These are phyloP conservation scores for Chaenocephalus aceratus DNA, from an alignment of 2,113 vertebrate genomes.

Conservation along the genomic window DNA sequence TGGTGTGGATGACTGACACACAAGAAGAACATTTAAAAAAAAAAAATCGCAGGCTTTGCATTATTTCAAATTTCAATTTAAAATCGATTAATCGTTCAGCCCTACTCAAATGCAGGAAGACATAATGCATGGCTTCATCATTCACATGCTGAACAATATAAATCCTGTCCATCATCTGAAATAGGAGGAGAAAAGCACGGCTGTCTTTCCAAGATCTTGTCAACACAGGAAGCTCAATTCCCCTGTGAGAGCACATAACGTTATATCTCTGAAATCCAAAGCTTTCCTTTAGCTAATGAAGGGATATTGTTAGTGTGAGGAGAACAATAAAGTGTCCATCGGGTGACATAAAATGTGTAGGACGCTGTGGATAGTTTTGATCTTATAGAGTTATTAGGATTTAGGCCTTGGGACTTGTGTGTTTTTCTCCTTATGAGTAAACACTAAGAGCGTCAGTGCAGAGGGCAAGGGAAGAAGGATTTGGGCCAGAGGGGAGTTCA, in stretches of 20 bases:
- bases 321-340: not conserved
- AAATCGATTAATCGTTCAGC: too few species aligned
- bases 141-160: conserved; percentile 6
- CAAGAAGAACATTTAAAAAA: too few species aligned
- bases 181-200: not conserved
- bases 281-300: not conserved
- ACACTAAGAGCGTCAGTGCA: conserved; percentile 9
- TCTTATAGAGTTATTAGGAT: conserved; percentile 13
- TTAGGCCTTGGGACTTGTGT: conserved; percentile 14
- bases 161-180: conserved; percentile 9
- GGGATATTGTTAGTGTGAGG: not conserved
- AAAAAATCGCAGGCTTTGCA: too few species aligned
- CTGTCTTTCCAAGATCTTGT: conserved; percentile 48
- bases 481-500: conserved; percentile 37
- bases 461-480: conserved; percentile 4
- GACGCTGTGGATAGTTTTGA: not conserved
- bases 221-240: conserved; percentile 78
- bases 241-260: conserved; percentile 53
- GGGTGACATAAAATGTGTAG: not conserved
- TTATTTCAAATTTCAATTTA: too few species aligned
- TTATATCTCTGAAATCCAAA: not conserved
- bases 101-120: not conserved
- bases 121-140: conserved; percentile 11
- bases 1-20: too few species aligned
- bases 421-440: conserved; percentile 25